These are phyloP conservation scores for Lapara coniferarum DNA, from an alignment of 2,888 invertebrate species.

Conservation along the genomic window DNA sequence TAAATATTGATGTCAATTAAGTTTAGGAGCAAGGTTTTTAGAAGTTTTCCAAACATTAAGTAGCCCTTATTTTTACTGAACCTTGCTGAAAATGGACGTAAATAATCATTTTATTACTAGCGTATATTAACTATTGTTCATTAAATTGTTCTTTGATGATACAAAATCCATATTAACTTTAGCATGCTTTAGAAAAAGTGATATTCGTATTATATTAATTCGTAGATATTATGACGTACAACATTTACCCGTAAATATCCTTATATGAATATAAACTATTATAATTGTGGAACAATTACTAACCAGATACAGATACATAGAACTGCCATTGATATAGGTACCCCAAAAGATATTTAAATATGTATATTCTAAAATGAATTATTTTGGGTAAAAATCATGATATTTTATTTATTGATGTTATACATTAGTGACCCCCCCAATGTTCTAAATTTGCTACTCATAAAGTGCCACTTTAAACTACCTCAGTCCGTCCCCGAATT, in stretches of 20 bases:
- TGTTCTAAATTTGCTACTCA: background rate
- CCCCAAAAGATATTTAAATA: no score
- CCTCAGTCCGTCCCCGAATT: background rate
- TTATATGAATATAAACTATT: conserved; percentile 5
- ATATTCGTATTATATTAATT: background rate
- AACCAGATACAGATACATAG: background rate
- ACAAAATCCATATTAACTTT: conserved; percentile 17
- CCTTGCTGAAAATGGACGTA: no score
- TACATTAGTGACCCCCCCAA: background rate
- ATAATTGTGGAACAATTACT: background rate
- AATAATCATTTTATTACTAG: background rate
- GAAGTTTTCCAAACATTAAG: no score
- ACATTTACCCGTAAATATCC: conserved; percentile 15
- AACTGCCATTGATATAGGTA: background rate
- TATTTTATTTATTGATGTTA: background rate
- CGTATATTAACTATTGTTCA: background rate
- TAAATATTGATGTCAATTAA: no score
- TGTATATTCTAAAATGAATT: no score
- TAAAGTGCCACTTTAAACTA: background rate
- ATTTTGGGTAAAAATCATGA: no score
- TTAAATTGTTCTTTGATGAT: conserved; percentile 12
- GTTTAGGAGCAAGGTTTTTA: no score
- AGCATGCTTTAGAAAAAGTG: conserved; percentile 3
- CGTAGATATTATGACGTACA: conserved; percentile 15
- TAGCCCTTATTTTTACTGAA: no score